Evolutionary conservation across 2,797 vertebrate species (phyloP).

Genomic region (Schizothorax lantsangensis): DNA sequence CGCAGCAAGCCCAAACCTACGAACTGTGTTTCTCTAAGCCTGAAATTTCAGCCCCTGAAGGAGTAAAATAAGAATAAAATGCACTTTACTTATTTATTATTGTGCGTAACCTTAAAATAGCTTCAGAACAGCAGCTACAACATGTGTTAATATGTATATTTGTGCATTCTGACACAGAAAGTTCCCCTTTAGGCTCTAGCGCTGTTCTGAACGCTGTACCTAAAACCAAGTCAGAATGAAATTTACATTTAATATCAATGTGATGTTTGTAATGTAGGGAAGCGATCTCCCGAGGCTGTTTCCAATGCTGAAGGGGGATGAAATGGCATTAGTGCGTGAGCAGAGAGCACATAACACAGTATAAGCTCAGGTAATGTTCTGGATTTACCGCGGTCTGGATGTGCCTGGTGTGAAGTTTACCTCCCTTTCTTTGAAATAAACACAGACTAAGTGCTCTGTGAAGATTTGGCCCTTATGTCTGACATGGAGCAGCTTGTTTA

Average conservation of each 20-base stretch:
- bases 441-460: constrained; percentile 5
- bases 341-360: constrained; percentile 29
- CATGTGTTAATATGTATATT: constrained; percentile 18
- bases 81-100: not conserved
- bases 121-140: not conserved
- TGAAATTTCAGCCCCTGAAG: not conserved
- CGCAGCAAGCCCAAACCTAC: not conserved
- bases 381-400: constrained; percentile 4
- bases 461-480: constrained; percentile 2
- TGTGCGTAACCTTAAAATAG: not conserved
- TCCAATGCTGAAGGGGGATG: not conserved
- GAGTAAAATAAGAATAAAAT: constrained; percentile 24
- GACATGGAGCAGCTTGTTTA: not conserved
- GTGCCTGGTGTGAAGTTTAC: not conserved
- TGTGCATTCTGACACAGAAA: not conserved
- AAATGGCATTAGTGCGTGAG: constrained; percentile 7
- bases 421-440: constrained; percentile 7
- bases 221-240: constrained; percentile 16
- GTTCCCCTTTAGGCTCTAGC: not conserved
- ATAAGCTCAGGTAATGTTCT: constrained; percentile 19
- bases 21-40: not conserved
- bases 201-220: not conserved
- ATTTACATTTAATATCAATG: constrained; percentile 38
- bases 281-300: constrained; percentile 3
- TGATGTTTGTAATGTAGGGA: constrained; percentile 29